Evolutionary conservation across 2,797 vertebrate species (phyloP), one percentile per base, ranked within the genome.

Genomic region (Ctenopoma multispine): DNA sequence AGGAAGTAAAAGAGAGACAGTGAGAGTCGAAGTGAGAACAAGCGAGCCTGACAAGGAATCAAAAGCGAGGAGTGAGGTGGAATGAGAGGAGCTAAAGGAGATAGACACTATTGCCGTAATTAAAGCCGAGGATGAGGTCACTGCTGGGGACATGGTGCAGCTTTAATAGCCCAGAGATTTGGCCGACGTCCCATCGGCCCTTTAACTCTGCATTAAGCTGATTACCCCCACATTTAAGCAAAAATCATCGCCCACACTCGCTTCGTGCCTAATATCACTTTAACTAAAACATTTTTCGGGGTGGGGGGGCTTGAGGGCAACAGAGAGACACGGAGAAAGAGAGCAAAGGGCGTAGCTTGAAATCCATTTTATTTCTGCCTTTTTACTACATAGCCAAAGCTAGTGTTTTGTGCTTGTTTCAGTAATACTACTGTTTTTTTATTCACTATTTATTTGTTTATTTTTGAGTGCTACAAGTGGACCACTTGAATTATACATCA

Each of bases 181-280:
- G 92, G 92, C 92, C 62, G 36, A 54, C 68, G 21, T 90, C 90
- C 92, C 92, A 88, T 86, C 77, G 31, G 88, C 84, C 91, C 90
- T 92, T 94, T 93, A 93, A 91, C 90, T 93, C 91, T 89, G 86
- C 91, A 92, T 93, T 92, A 92, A 93, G 90, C 91, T 92, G 92
- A 94, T 94, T 94, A 93, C 89, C 82, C 87, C 86, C 89, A 91
- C 91, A 91, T 91, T 92, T 92, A 93, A 92, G 89, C 90, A 91
- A 92, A 92, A 82, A 87, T 81, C 87, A 82, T 89, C 71, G 47
- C 89, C 87, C 83, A 87, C 87, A 74, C 70, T 81, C 24, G 34
- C 78, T 69, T 68, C 79, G 77, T 44, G 68, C 79, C 82, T 89
- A 84, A 91, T 90, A 89, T 90, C 87, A 80, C 90, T 92, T 90